Evolutionary conservation across 1,140 invertebrate genomes (phyloP), one percentile per base, ranked within the genome.

Genomic region (Brachionus angularis): DNA sequence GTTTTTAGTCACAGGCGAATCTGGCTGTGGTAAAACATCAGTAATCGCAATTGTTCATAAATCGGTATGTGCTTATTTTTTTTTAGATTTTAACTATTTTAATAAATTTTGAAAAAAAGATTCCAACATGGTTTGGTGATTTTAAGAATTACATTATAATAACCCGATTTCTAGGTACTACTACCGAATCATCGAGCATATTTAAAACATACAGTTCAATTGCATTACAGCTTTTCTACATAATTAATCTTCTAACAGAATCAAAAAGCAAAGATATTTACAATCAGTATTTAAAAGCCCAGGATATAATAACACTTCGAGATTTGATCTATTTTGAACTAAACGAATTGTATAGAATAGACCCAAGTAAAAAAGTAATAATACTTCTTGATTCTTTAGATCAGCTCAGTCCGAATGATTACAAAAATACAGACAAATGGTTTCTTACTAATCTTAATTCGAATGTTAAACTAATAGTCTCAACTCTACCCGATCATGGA

Each of bases 11-110:
- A 93, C 92, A 78, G 95, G 95, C 1, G 91, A 93, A 82, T 91
- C 91, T 76, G 95, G 95, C 33, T 97, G 93, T 78, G 95, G 95
- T 1, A 98, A 98, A 82, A 97, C 95, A 1, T 96, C 94, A 3
- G 82, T 98, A 0, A 81, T 98, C 58, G 91, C 16, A 36, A 73
- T 64, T 23, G 36, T 23, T 5, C 23, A 29, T 47, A 1, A 44
- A 58, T 58, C 34, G 39, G 53, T 58, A 36, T 16, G n/a, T 23
- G 27, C 10, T 5, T 18, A 10, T 16, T 46, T 62, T 62, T 39
- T 14, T 21, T 21, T 25, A n/a, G 23, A 21, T 49, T 27, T 52
- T 52, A 18, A 27, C 14, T 52, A 12, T 8, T 52, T 52, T 52
- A 52, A 18, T 31, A 18, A 27, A 14, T 39, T 39, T 39, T 7